phyloP scores from a whole-genome alignment of 2,113 vertebrate species.

The Planiliza haematocheilus region DNA sequence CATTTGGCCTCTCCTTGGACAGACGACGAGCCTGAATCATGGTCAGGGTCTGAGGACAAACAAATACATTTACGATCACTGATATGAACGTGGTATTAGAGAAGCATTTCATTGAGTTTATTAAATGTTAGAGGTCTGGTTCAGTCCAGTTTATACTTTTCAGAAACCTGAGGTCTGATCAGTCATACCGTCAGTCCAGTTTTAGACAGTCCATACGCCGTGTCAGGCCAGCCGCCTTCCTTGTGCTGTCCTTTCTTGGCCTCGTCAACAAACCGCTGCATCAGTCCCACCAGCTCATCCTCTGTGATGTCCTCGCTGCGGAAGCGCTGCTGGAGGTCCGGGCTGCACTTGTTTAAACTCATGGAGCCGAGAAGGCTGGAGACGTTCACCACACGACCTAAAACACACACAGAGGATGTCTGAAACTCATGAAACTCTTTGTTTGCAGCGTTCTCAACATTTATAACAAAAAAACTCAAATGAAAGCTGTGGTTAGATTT shows the following conservation, averaged over 20 bases:
- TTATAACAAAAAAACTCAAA: no score
- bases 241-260: constrained; percentile 80
- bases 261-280: constrained; percentile 88
- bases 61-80: no score
- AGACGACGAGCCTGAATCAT: no score
- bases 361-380: constrained; percentile 81
- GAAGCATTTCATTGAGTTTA: no score
- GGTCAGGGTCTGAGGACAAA: no score
- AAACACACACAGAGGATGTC: background rate
- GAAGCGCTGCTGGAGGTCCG: constrained; percentile 87
- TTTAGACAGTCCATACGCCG: constrained; percentile 89
- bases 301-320: constrained; percentile 89
- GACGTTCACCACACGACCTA: constrained; percentile 90
- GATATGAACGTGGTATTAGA: no score
- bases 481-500: no score
- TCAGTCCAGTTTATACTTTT: background rate
- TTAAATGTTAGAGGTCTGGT: no score
- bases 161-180: background rate
- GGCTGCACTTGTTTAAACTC: constrained; percentile 83
- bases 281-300: constrained; percentile 88
- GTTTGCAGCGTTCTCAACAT: background rate
- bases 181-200: constrained; percentile 84
- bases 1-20: no score
- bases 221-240: constrained; percentile 86
- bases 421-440: background rate